Percentiles rank a stretch among this genome's conserved stretches.
Conservation (phyloP, 37 sponge, comb jelly and placozoan genomes). For the Spongilla lacustris region DNA sequence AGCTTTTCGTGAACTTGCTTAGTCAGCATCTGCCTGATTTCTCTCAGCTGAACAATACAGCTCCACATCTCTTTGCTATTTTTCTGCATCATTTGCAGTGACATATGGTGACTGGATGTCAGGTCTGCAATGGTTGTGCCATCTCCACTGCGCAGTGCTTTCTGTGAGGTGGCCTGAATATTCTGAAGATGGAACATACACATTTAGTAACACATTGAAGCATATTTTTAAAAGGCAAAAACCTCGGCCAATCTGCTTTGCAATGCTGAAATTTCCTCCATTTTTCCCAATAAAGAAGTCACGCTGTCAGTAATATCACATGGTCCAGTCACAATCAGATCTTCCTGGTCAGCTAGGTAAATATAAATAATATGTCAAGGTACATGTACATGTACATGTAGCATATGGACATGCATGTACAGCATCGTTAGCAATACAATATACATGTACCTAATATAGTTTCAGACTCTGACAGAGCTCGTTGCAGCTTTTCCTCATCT, state of each 20-base stretch:
- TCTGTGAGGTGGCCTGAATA: slow-evolving; percentile 45
- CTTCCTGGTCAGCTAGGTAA: neutral
- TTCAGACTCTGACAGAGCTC: neutral
- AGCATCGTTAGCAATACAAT: neutral
- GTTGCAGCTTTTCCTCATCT: neutral
- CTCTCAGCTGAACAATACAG: neutral
- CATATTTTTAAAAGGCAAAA: neutral
- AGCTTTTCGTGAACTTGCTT: slow-evolving; percentile 30
- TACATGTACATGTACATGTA: neutral
- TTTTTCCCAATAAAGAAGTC: neutral
- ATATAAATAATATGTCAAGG: too few species aligned
- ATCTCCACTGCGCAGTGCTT: slow-evolving; percentile 63
- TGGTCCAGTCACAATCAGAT: neutral
- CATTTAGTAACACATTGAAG: neutral
- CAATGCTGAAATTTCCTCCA: neutral
- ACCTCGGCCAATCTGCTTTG: neutral
- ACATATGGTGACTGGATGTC: slow-evolving; percentile 50
- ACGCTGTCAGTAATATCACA: neutral
- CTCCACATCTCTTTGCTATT: slow-evolving; percentile 30
- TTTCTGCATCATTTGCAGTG: slow-evolving; percentile 43
- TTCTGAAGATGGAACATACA: slow-evolving; percentile 11
- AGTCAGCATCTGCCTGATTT: slow-evolving; percentile 7
- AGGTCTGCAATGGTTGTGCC: slow-evolving; percentile 48
- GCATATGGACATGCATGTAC: neutral
- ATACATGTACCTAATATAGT: neutral